A percentile compares a stretch with the other conserved stretches of the same genome.
These are phyloP conservation scores for Pocota personata DNA, from an alignment of 2,888 invertebrate species.

Conservation along the genomic window DNA sequence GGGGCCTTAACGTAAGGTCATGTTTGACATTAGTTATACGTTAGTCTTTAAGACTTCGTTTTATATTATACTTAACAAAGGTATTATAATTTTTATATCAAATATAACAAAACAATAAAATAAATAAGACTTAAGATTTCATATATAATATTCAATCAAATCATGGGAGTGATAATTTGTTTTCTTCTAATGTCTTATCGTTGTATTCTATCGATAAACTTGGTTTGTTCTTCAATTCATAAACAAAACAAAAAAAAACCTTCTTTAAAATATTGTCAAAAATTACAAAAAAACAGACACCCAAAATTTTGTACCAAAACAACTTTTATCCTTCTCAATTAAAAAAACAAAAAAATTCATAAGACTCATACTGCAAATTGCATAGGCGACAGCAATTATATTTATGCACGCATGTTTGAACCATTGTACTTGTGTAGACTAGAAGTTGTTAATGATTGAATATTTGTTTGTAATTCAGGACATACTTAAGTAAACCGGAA, in stretches of 20 bases:
- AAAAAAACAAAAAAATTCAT: slow-evolving; percentile 4
- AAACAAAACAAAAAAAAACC: not conserved
- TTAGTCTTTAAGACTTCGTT: no score
- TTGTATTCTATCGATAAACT: slow-evolving; percentile 7
- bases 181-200: not conserved
- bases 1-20: no score
- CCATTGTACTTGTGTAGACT: slow-evolving; percentile 55
- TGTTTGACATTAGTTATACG: no score
- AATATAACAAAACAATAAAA: no score
- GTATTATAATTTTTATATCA: no score
- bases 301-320: slow-evolving; percentile 47
- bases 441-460: slow-evolving; percentile 52
- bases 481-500: slow-evolving; percentile 56
- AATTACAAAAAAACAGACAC: slow-evolving; percentile 51
- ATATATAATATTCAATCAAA: not conserved
- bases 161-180: not conserved
- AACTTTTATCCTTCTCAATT: not conserved
- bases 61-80: no score
- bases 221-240: slow-evolving; percentile 1
- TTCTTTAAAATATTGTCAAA: slow-evolving; percentile 49
- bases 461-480: slow-evolving; percentile 43
- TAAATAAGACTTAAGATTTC: no score
- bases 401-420: slow-evolving; percentile 69
- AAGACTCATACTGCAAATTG: slow-evolving; percentile 48
- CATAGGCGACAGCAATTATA: slow-evolving; percentile 65